Base-by-base conservation (phyloP, 2,888 invertebrate species). In the Oxyteleia sp. region DNA sequence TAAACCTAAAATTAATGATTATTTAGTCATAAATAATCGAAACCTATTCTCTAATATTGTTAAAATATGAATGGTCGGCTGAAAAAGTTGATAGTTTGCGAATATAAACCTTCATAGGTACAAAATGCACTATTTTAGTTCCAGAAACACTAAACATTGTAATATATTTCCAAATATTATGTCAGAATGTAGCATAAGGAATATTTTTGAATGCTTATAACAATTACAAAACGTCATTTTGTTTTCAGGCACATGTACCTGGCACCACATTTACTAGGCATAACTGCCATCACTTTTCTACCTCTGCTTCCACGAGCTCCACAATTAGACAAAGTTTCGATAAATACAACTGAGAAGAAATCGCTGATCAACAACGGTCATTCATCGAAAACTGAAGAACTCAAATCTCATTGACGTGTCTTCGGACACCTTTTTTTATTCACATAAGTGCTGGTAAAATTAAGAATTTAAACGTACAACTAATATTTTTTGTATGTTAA, bases 161-260 rank as follows among this genome's bases (percentile, higher is more conserved):
- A n/a, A n/a, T n/a, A n/a, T n/a, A n/a, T n/a, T n/a, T n/a, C n/a
- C n/a, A n/a, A n/a, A n/a, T n/a, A n/a, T n/a, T n/a, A n/a, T n/a
- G n/a, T n/a, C n/a, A n/a, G n/a, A n/a, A n/a, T n/a, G n/a, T n/a
- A n/a, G n/a, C n/a, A n/a, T n/a, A n/a, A n/a, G n/a, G n/a, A n/a
- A n/a, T n/a, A n/a, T n/a, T n/a, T n/a, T n/a, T n/a, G n/a, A n/a
- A n/a, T n/a, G n/a, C n/a, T n/a, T n/a, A n/a, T n/a, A n/a, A n/a
- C n/a, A n/a, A n/a, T n/a, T n/a, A n/a, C n/a, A n/a, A n/a, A n/a
- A n/a, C n/a, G n/a, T n/a, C n/a, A n/a, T n/a, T n/a, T n/a, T n/a
- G n/a, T n/a, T n/a, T n/a, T n/a, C n/a, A n/a, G n/a, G n/a, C 88
- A 90, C 57, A 87, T 92, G 90, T 93, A 92, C 89, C 89, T 93